Conservation (phyloP, 2,888 invertebrate species). For the Idaea aversata region DNA sequence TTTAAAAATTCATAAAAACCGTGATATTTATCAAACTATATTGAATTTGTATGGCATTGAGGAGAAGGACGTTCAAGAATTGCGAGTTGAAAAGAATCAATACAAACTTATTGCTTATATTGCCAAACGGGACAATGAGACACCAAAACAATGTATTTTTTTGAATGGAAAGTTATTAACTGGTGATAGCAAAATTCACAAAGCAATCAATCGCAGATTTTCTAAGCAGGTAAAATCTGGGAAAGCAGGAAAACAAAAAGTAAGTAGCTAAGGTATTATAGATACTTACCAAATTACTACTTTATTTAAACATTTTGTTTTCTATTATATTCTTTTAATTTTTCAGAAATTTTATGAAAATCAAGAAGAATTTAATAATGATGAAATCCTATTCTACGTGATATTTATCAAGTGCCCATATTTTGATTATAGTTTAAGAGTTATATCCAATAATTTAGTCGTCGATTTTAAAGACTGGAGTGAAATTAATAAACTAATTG, state of each 20-base stretch:
- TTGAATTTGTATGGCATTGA: constrained; percentile 50
- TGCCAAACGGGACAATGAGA: constrained; percentile 51
- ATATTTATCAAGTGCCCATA: constrained; percentile 79
- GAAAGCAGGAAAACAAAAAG: constrained; percentile 33
- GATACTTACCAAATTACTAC: neutral
- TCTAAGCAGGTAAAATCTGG: constrained; percentile 28
- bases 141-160: constrained; percentile 78
- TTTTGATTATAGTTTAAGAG: constrained; percentile 74
- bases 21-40: constrained; percentile 77
- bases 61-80: constrained; percentile 57
- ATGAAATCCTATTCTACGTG: constrained; percentile 67
- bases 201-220: constrained; percentile 46
- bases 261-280: constrained; percentile 31
- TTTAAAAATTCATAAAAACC: constrained; percentile 80
- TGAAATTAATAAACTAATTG: constrained; percentile 49
- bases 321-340: neutral
- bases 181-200: constrained; percentile 63
- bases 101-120: constrained; percentile 81
- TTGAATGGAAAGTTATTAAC: constrained; percentile 82
- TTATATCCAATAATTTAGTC: constrained; percentile 65
- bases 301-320: neutral
- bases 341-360: constrained; percentile 33
- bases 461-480: constrained; percentile 81
- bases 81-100: constrained; percentile 61
- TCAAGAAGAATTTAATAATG: constrained; percentile 32